Conservation (phyloP, 2,797 vertebrate genomes). For the Helicolenus hilgendorfi region DNA sequence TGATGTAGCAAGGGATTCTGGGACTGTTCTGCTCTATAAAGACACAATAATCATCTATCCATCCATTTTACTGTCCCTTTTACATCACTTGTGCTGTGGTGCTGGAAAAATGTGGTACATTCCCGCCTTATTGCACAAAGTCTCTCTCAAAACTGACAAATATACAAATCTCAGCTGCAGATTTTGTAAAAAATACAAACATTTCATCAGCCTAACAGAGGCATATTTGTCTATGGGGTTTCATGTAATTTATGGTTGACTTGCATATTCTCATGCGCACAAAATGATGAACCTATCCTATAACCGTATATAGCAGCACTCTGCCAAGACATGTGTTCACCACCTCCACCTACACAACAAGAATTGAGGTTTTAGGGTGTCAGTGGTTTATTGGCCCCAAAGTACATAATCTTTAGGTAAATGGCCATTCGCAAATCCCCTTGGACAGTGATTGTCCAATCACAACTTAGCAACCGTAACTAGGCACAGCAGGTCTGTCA, state of each 20-base stretch:
- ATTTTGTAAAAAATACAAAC: neutral
- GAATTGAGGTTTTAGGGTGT: neutral
- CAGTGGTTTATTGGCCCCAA: neutral
- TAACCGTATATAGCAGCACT: neutral
- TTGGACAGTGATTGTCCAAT: neutral
- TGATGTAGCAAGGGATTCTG: neutral
- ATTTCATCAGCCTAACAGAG: neutral
- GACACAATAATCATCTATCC: neutral
- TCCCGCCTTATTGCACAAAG: neutral
- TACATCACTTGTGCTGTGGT: neutral
- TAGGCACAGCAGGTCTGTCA: neutral
- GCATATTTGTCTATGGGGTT: neutral
- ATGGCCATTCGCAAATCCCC: neutral
- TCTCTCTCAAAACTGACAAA: neutral
- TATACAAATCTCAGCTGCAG: neutral
- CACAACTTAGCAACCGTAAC: too few species aligned
- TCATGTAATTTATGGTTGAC: neutral
- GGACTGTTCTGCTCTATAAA: conserved; percentile 2
- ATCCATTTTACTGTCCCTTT: conserved; percentile 1
- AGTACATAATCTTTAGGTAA: neutral
- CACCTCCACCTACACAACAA: neutral
- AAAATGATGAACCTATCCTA: neutral
- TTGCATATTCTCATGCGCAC: neutral
- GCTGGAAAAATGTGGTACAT: neutral
- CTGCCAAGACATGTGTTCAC: neutral